Conservation (phyloP, 2,113 vertebrate species). For the Podarcis raffonei region DNA sequence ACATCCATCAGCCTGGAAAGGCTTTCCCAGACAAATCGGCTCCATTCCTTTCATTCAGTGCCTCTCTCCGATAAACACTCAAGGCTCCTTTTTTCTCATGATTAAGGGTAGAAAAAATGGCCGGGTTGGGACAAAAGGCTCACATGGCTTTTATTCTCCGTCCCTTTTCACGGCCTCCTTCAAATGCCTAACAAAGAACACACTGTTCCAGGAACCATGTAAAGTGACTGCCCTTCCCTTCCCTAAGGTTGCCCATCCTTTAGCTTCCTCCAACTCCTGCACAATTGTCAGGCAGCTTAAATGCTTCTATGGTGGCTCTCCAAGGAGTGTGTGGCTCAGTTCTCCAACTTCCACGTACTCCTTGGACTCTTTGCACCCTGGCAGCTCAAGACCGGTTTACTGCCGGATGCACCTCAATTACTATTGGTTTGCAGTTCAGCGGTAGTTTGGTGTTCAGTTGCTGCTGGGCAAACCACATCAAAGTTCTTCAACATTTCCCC, state of each 20-base stretch:
- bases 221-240: constrained; percentile 32
- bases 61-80: constrained; percentile 41
- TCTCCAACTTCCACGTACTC: neutral
- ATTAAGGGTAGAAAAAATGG: neutral
- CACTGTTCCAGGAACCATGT: constrained; percentile 43
- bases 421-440: neutral
- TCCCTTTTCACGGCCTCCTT: neutral
- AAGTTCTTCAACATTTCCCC: too few relatives aligned
- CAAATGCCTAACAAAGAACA: constrained; percentile 37
- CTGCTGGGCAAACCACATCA: too few relatives aligned
- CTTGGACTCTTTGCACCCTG: neutral
- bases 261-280: too few relatives aligned
- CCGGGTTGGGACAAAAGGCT: constrained; percentile 52
- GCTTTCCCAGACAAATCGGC: constrained; percentile 34
- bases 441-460: neutral
- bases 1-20: fast-evolving
- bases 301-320: too few relatives aligned
- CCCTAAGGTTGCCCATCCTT: neutral
- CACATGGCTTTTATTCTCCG: constrained; percentile 21
- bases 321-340: neutral
- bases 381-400: neutral
- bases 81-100: constrained; percentile 14
- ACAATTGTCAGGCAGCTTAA: neutral
- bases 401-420: neutral
- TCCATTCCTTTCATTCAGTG: constrained; percentile 24